These are phyloP conservation scores for Sinodicranocentrus sp. DNA, from an alignment of 2,888 invertebrate species.

Conservation along the genomic window DNA sequence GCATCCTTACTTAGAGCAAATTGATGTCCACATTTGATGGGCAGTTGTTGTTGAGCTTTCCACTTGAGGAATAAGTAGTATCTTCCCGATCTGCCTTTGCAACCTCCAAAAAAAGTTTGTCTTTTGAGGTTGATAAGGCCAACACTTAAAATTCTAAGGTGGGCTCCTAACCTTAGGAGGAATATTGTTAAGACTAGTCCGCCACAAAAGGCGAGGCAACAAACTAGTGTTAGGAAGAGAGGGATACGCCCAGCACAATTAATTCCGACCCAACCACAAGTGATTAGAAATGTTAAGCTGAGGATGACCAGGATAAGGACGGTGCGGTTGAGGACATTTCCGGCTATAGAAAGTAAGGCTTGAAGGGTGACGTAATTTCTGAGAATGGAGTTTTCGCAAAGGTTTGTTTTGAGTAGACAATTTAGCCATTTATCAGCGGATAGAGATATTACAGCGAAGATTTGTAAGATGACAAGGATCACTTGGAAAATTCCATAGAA, in stretches of 20 bases:
- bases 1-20: conserved; percentile 14
- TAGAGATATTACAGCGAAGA: too few relatives aligned
- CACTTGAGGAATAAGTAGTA: background rate
- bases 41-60: background rate
- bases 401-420: too few relatives aligned
- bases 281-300: background rate
- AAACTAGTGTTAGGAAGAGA: background rate
- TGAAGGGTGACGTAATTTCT: background rate
- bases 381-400: too few relatives aligned
- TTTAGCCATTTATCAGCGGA: too few relatives aligned
- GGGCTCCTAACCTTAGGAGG: background rate
- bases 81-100: background rate
- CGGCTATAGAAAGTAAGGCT: too few relatives aligned
- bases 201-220: background rate
- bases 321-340: background rate
- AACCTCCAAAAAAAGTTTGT: background rate
- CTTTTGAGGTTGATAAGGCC: background rate
- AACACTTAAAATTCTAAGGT: background rate
- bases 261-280: background rate
- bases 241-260: background rate
- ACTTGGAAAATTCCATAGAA: too few relatives aligned
- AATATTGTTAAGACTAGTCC: background rate
- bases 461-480: too few relatives aligned
- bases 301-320: background rate
- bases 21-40: background rate